Base-by-base conservation (phyloP, 2,888 invertebrate species). In the Gnatocerus cornutus region DNA sequence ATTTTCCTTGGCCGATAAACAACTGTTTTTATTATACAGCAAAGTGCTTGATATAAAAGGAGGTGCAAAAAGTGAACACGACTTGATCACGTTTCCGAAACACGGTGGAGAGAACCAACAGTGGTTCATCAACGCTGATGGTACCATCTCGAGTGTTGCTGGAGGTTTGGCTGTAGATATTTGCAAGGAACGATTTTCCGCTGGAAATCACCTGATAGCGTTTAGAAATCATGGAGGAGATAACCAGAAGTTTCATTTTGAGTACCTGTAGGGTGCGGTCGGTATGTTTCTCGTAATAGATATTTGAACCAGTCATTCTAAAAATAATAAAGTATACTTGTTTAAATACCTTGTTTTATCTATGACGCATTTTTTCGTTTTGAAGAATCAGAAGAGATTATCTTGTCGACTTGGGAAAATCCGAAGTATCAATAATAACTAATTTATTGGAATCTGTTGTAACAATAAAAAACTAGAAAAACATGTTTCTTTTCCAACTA, bases 1-100 rank as follows among this genome's bases (percentile, higher is more conserved):
- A n/a, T n/a, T n/a, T n/a, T n/a, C n/a, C n/a, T n/a, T n/a, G n/a
- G n/a, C n/a, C n/a, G n/a, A 43, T 43, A 43, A 13, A 13, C 6
- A 37, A 37, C 37, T 37, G 10, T 21, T 13, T 46, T 12, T 3
- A 21, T 48, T 16, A 30, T 52, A 12, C 37, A 61, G 61, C n/a
- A 61, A 61, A 16, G 61, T 61, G 9, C 41, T 61, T n/a, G 61
- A 61, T 46, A 61, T 61, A 14, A 8, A 61, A 30, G 61, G 61
- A n/a, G 61, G 61, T 9, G 13, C 30, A 0, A 1, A 14, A 1
- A 46, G 14, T n/a, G 33, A 46, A 6, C 9, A 29, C 46, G 46
- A 48, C n/a, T 46, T 61, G 16, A 37, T 61, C 14, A 61, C 61
- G 1, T 48, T 16, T 21, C n/a, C 1, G 10, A 46, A 46, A 61